These are phyloP conservation scores for Mormyrops attenuatus DNA, from an alignment of 2,797 vertebrate species.

Conservation along the genomic window DNA sequence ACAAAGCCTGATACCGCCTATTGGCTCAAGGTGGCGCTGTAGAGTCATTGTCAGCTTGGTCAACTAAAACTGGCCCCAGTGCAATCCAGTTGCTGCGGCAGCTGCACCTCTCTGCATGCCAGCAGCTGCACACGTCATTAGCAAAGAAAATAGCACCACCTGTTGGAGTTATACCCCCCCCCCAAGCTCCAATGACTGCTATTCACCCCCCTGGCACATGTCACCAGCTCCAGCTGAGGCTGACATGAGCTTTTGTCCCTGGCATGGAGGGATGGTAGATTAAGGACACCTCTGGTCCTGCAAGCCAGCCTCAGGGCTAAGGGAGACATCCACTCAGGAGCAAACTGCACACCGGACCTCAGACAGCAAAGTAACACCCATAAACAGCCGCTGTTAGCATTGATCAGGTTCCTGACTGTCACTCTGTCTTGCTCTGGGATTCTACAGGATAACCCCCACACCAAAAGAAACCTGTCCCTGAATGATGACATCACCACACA, in stretches of 20 bases:
- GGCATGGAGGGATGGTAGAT: not conserved
- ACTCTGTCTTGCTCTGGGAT: not conserved
- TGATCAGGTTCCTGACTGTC: not conserved
- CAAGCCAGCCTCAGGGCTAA: slow-evolving; percentile 53
- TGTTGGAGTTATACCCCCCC: slow-evolving; percentile 56
- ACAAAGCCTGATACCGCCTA: not conserved
- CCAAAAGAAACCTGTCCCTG: not conserved
- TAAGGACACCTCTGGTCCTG: slow-evolving; percentile 44
- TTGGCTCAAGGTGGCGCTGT: not conserved
- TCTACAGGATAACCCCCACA: not conserved
- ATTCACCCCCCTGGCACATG: not conserved
- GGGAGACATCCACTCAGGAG: not conserved
- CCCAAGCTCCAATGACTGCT: not conserved
- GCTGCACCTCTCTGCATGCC: slow-evolving; percentile 56
- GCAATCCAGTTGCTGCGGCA: slow-evolving; percentile 41
- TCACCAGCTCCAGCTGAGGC: slow-evolving; percentile 36
- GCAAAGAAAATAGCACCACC: slow-evolving; percentile 65
- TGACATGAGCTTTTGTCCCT: not conserved
- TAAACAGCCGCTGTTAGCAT: not conserved
- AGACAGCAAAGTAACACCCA: not conserved
- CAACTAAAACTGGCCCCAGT: not conserved
- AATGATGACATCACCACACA: not conserved
- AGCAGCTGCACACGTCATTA: slow-evolving; percentile 60
- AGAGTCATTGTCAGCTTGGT: not conserved
- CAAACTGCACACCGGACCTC: not conserved